These are phyloP conservation scores for Eupithecia pulchellata DNA, from an alignment of 2,888 invertebrate species.

Conservation along the genomic window DNA sequence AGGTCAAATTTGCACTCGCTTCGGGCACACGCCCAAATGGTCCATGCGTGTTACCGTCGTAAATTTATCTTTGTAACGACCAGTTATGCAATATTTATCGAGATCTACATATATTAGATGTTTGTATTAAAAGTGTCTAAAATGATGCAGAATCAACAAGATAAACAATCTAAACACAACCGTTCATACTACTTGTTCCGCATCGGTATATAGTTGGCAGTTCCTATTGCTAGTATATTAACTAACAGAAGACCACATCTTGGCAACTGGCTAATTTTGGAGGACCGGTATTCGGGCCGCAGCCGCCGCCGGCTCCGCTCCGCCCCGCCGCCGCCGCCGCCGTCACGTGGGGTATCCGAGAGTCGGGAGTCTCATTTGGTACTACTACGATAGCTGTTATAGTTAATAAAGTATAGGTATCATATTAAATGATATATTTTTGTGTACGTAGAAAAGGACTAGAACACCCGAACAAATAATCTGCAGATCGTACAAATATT, in stretches of 20 bases:
- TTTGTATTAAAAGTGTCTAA: too few relatives aligned
- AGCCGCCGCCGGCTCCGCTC: background rate
- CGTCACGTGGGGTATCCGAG: background rate
- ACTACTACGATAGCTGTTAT: too few relatives aligned
- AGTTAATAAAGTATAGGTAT: too few relatives aligned
- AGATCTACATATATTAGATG: too few relatives aligned
- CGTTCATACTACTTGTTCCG: background rate
- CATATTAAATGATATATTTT: too few relatives aligned
- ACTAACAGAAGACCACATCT: background rate
- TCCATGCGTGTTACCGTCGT: conserved; percentile 33
- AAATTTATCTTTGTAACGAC: conserved; percentile 19
- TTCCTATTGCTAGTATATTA: background rate
- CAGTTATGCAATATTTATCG: conserved; percentile 23
- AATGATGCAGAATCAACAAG: background rate
- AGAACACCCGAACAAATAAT: too few relatives aligned
- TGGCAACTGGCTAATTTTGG: background rate
- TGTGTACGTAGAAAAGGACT: too few relatives aligned
- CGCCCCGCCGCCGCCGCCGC: background rate
- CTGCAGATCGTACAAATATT: too few relatives aligned
- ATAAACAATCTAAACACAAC: background rate
- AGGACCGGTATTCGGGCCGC: background rate
- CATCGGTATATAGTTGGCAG: background rate
- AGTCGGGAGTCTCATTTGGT: too few relatives aligned
- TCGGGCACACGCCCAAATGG: conserved; percentile 73
- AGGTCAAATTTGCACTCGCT: conserved; percentile 58